Percentiles rank a stretch among this genome's conserved stretches.
phyloP scores from a whole-genome alignment of 2,113 vertebrate genomes.

The Gallinago media region DNA sequence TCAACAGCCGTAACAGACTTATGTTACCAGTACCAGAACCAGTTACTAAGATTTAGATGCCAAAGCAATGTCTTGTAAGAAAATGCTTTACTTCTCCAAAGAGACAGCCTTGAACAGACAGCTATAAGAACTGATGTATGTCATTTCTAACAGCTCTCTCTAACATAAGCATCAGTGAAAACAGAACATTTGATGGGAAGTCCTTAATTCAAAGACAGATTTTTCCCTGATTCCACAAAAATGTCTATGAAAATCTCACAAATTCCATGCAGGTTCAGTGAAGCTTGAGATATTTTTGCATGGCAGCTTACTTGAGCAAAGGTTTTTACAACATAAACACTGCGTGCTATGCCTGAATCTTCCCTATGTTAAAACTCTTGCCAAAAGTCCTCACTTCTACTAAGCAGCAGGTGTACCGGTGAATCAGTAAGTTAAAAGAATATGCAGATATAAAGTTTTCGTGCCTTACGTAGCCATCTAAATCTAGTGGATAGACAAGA shows the following conservation, averaged over 20 bases:
- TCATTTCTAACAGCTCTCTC: slow-evolving; percentile 39
- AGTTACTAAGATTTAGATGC: slow-evolving; percentile 60
- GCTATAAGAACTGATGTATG: slow-evolving; percentile 56
- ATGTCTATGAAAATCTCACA: background rate
- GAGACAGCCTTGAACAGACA: slow-evolving; percentile 49
- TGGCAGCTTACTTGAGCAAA: background rate
- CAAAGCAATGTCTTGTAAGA: slow-evolving; percentile 45
- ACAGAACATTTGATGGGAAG: background rate
- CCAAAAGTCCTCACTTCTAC: background rate
- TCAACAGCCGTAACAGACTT: slow-evolving; percentile 55
- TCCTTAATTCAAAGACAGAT: background rate
- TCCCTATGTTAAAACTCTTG: background rate
- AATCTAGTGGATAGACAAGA: background rate
- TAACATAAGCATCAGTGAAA: background rate
- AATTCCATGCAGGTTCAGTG: background rate
- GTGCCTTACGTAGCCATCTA: background rate
- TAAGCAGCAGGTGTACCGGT: background rate
- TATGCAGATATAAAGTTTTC: background rate
- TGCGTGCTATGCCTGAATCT: background rate
- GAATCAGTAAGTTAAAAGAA: background rate
- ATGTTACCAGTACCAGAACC: slow-evolving; percentile 62
- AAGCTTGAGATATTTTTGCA: background rate
- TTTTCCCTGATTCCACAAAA: slow-evolving; percentile 34
- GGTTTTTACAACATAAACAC: background rate
- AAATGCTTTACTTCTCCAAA: background rate